Conservation (phyloP, 2,113 vertebrate species). For the Sander lucioperca region DNA sequence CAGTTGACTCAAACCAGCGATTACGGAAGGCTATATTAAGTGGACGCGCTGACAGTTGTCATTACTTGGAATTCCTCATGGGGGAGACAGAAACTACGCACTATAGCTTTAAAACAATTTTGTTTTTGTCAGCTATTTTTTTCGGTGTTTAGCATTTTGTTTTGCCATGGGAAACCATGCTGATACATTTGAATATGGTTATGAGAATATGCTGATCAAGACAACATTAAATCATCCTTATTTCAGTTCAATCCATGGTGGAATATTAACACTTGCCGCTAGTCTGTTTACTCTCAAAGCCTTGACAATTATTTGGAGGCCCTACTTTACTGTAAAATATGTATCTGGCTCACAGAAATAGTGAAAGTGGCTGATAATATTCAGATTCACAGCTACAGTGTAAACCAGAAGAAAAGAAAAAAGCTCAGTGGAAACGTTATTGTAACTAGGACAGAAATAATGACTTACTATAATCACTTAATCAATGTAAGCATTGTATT, state of each 20-base stretch:
- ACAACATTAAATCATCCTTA: not conserved
- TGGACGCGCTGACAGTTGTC: too few relatives aligned
- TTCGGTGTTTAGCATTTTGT: not conserved
- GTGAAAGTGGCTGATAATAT: not conserved
- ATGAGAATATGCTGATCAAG: not conserved
- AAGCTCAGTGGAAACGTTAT: not conserved
- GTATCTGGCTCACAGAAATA: not conserved
- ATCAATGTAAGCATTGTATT: not conserved
- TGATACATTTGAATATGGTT: not conserved
- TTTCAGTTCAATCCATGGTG: not conserved
- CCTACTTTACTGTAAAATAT: constrained; percentile 1
- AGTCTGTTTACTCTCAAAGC: not conserved
- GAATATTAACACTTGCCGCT: not conserved
- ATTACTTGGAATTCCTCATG: too few relatives aligned
- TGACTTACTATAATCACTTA: not conserved
- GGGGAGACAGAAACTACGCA: too few relatives aligned
- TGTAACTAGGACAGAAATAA: not conserved
- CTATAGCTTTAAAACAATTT: too few relatives aligned
- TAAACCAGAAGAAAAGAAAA: not conserved
- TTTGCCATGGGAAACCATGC: not conserved
- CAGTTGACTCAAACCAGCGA: not conserved
- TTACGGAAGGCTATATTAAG: too few relatives aligned
- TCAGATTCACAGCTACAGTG: not conserved
- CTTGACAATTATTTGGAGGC: not conserved
- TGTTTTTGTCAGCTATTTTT: not conserved